Base-by-base conservation (phyloP, 2,113 vertebrate genomes). In the Sturnus vulgaris region DNA sequence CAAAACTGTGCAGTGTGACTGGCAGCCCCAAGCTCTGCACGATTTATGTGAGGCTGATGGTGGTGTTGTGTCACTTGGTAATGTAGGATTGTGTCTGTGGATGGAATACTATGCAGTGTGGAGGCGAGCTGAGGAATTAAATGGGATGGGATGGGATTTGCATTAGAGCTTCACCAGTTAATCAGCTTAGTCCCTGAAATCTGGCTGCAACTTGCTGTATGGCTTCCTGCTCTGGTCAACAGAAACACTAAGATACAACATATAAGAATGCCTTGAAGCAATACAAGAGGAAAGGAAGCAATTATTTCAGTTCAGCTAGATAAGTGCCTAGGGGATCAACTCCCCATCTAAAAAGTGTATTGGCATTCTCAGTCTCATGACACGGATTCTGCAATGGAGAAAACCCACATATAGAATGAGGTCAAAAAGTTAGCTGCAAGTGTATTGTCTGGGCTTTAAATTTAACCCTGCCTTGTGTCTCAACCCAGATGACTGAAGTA, bases 181-280 rank as follows among this genome's bases (percentile, higher is more conserved):
- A 97, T 97, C 96, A 93, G 96, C 96, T 96, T 97, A 96, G 73
- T 86, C 90, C 70, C 75, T 94, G 94, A 95, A 96, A 94, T 96
- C 97, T 97, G 96, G 84, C 96, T 97, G 95, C 95, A 95, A 88
- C 92, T 96, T 96, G 96, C 81, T 92, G 71, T 93, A 95, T 91
- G 63, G 92, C 88, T 97, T 97, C 95, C 95, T 97, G 96, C 91
- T 96, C 94, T 95, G 91, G 90, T 96, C 95, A 91, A 95, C 95
- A 97, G 89, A 95, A 97, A 95, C 20, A 7, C 57, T 39, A 81
- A 93, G 68, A 78, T 89, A 63, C 12, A 5, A 80, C 63, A 91
- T 69, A 80, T 33, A 82, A 96, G 91, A 94, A 96, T 92, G 93
- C 81, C 92, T 88, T 93, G 86, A 95, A 96, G 91, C 88, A 95